Base-by-base conservation (phyloP, 1,140 invertebrate genomes). In the Drosophila jambulina region DNA sequence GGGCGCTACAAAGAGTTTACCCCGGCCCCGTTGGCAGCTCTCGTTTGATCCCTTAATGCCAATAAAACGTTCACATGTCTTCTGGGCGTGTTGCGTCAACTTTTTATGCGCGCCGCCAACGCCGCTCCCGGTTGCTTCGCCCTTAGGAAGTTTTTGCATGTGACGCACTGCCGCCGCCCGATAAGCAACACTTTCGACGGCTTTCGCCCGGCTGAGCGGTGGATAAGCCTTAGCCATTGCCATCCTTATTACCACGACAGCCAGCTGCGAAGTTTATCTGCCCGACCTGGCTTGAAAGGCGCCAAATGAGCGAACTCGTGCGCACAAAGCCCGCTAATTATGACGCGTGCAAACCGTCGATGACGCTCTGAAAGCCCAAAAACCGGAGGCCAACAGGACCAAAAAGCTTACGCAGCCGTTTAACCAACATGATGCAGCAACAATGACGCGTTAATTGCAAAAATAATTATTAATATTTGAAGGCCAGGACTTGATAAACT, bases 51-150 rank as follows among this genome's bases (percentile, higher is more conserved):
- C 85, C 85, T 85, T 88, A 88, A 90, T 90, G 75, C 85, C 85
- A 88, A 90, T 88, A 88, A 88, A 88, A 90, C 85, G 85, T 88
- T 88, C 81, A 83, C 85, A 87, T 87, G 84, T 88, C 83, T 87
- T 82, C 65, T 69, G 80, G 62, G 74, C 82, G 78, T 85, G 82
- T 82, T 84, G 84, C 81, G 84, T 80, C 84, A 87, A 68, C 53
- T 87, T 88, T 87, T 87, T 77, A 88, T 88, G 61, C 61, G 61
- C 61, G 65, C 43, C 48, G 48, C 46, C 46, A 27, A 27, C 23
- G 46, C 25, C 9, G 25, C 27, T 17, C 13, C n/a, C 32, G 25
- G 34, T 13, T 12, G 23, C 43, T 15, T 54, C 29, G 27, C 34
- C 51, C 49, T 25, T 27, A 42, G 76, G 82, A 88, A 75, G 80